Evolutionary conservation across 2,113 vertebrate species (phyloP).

Genomic region (Amblyopsis rosae): DNA sequence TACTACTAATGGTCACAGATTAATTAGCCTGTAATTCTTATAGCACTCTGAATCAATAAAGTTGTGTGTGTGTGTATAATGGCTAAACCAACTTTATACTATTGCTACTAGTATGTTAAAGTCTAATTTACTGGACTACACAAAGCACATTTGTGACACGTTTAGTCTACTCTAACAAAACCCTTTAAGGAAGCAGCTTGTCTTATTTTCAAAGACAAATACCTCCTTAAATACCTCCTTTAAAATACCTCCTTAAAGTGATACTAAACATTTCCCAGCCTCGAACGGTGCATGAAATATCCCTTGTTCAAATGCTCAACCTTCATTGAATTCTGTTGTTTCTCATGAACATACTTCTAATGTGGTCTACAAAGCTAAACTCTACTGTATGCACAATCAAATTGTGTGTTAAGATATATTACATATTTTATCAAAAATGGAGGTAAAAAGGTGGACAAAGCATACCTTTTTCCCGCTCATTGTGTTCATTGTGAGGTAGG

Average conservation of each 20-base stretch:
- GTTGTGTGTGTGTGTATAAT: slow-evolving; percentile 16
- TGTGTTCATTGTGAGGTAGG: too few species aligned
- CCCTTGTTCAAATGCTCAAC: too few species aligned
- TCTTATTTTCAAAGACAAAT: not conserved
- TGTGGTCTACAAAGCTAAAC: too few species aligned
- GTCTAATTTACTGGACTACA: slow-evolving; percentile 21
- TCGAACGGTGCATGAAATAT: too few species aligned
- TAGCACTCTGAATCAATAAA: slow-evolving; percentile 11
- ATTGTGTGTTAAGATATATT: too few species aligned
- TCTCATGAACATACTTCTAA: too few species aligned
- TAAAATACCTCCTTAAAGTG: not conserved
- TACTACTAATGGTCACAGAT: slow-evolving; percentile 5
- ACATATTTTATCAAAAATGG: too few species aligned
- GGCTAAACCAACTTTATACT: slow-evolving; percentile 45
- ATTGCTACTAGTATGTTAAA: slow-evolving; percentile 14
- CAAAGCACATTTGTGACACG: slow-evolving; percentile 20
- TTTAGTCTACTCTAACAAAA: slow-evolving; percentile 13
- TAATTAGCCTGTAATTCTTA: slow-evolving; percentile 28
- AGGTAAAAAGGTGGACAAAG: too few species aligned
- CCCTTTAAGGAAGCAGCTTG: slow-evolving; percentile 8
- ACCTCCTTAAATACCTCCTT: not conserved
- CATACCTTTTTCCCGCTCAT: too few species aligned
- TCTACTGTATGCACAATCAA: too few species aligned
- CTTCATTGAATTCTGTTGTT: too few species aligned
- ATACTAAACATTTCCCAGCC: too few species aligned